Evolutionary conservation across 2,888 invertebrate genomes (phyloP).

Genomic region (Pocota personata): DNA sequence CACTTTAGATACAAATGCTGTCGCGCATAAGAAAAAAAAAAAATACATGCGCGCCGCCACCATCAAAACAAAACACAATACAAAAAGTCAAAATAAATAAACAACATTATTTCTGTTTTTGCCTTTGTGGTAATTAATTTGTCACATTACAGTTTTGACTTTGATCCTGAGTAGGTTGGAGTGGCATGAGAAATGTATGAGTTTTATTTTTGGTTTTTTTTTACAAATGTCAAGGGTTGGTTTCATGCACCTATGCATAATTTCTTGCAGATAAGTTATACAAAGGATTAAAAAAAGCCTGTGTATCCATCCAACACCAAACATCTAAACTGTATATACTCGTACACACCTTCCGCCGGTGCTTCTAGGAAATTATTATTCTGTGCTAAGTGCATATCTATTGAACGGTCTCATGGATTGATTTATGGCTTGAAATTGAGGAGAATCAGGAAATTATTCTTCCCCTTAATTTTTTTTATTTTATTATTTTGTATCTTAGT

Average conservation of each 20-base stretch:
- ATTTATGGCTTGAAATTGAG: slow-evolving; percentile 80
- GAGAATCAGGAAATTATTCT: slow-evolving; percentile 74
- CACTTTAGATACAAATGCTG: slow-evolving; percentile 5
- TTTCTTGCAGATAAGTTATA: slow-evolving; percentile 13
- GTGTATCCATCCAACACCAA: background rate
- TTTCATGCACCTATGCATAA: background rate
- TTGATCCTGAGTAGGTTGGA: slow-evolving; percentile 61
- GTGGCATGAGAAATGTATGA: slow-evolving; percentile 53
- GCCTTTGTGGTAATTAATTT: slow-evolving; percentile 65
- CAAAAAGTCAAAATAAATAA: slow-evolving; percentile 60
- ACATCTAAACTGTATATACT: slow-evolving; percentile 4
- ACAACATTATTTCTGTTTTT: slow-evolving; percentile 44
- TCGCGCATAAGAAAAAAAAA: background rate
- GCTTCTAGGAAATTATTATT: slow-evolving; percentile 71
- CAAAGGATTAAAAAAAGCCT: slow-evolving; percentile 4
- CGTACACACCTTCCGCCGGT: slow-evolving; percentile 61
- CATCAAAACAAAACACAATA: background rate
- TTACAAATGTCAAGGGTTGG: slow-evolving; percentile 57
- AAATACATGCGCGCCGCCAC: background rate
- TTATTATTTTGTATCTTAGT: slow-evolving; percentile 18
- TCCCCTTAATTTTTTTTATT: slow-evolving; percentile 23
- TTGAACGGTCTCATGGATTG: slow-evolving; percentile 76
- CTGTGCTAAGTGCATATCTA: slow-evolving; percentile 67
- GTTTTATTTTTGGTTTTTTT: slow-evolving; percentile 67
- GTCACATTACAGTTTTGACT: slow-evolving; percentile 71